These are phyloP conservation scores for Oxygymnocypris stewartii DNA, from an alignment of 2,113 vertebrate species.

Conservation along the genomic window DNA sequence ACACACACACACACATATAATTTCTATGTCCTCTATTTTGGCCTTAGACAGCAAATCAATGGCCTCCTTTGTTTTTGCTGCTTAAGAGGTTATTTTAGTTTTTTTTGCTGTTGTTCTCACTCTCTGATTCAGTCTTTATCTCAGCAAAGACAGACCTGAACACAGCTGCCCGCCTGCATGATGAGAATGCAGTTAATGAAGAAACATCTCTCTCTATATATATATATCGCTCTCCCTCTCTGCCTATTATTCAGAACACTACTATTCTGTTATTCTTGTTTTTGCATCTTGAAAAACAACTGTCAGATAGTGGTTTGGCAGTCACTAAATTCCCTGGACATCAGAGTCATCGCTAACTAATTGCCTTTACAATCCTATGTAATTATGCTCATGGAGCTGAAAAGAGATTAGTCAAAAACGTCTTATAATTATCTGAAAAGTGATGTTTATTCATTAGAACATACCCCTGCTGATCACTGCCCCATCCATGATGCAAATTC, in stretches of 20 bases:
- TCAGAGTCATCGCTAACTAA: slow-evolving; percentile 22
- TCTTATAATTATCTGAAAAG: slow-evolving; percentile 66
- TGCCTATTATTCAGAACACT: background rate
- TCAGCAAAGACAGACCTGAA: slow-evolving; percentile 41
- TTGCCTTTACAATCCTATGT: slow-evolving; percentile 43
- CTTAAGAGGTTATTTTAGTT: slow-evolving; percentile 22
- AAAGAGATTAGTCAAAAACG: slow-evolving; percentile 57
- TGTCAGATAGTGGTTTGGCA: background rate
- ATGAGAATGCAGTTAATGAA: slow-evolving; percentile 22
- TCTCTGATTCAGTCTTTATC: slow-evolving; percentile 35
- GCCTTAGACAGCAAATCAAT: slow-evolving; percentile 43
- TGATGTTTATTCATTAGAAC: slow-evolving; percentile 64
- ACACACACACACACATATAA: too few species aligned
- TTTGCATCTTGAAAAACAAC: background rate
- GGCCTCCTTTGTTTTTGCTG: slow-evolving; percentile 9
- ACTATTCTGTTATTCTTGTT: background rate
- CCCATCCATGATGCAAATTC: slow-evolving; percentile 57
- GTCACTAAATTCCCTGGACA: slow-evolving; percentile 36
- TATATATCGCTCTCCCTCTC: background rate
- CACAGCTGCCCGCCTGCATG: background rate
- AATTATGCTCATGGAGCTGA: slow-evolving; percentile 56
- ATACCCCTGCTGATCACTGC: slow-evolving; percentile 59
- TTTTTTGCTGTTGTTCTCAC: slow-evolving; percentile 13
- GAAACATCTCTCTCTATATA: background rate
- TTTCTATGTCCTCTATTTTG: slow-evolving; percentile 20